Percentiles rank a stretch among this genome's conserved stretches.
Evolutionary conservation across 2,797 vertebrate genomes (phyloP).

Genomic region (Cossypha caffra): DNA sequence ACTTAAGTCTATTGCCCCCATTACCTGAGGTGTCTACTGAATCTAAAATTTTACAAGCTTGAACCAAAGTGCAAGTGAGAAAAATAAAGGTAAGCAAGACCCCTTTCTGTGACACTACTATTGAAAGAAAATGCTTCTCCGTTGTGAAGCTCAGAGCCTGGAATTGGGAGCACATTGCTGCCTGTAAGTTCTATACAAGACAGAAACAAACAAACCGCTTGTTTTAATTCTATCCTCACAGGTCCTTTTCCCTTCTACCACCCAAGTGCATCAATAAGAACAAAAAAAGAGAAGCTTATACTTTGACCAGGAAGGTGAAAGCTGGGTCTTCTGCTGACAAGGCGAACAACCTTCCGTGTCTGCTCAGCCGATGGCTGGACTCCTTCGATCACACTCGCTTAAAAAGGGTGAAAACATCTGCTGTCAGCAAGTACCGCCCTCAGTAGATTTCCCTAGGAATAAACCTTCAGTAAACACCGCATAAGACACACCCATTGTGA

Average conservation of each 20-base stretch:
- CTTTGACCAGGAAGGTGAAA: neutral
- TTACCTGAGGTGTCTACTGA: neutral
- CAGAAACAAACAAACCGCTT: neutral
- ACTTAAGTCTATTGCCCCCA: neutral
- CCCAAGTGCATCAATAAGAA: neutral
- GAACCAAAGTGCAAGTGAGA: neutral
- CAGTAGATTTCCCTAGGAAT: neutral
- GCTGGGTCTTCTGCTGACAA: neutral
- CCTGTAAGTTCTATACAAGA: neutral
- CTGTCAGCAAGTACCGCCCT: neutral
- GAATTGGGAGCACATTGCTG: neutral
- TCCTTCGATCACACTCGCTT: neutral
- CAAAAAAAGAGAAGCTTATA: neutral
- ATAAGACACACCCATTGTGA: neutral
- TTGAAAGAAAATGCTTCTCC: neutral
- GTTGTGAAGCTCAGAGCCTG: neutral
- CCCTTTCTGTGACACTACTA: neutral
- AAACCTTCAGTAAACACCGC: neutral
- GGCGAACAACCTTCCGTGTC: neutral
- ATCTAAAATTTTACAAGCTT: neutral
- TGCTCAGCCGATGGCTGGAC: accelerated
- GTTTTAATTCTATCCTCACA: neutral
- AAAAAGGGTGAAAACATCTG: neutral
- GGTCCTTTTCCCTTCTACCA: neutral
- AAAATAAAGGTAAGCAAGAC: neutral